Percentiles rank a stretch among this genome's conserved stretches.
Evolutionary conservation across 2,113 vertebrate genomes (phyloP).

Genomic region (human (Homo sapiens)): GRCh38 chr4:143254001-143254500

Average conservation of each 20-base stretch:
- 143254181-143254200: not conserved
- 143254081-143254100: not conserved
- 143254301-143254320: not conserved
- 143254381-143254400: not conserved
- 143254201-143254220: not conserved
- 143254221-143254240: not conserved
- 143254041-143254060: not conserved
- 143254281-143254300: not conserved
- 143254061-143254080: not conserved
- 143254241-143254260: not conserved
- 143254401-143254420: not conserved
- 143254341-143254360: not conserved
- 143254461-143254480: not conserved
- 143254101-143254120: not conserved
- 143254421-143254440: not conserved
- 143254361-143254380: not conserved
- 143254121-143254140: not conserved
- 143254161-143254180: not conserved
- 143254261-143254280: not conserved
- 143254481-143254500: not conserved
- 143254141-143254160: not conserved
- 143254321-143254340: not conserved
- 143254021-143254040: not conserved
- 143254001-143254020: too few relatives aligned
- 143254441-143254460: not conserved